Evolutionary conservation across 2,888 invertebrate genomes (phyloP).

Genomic region (Chrysolina oricalcia): DNA sequence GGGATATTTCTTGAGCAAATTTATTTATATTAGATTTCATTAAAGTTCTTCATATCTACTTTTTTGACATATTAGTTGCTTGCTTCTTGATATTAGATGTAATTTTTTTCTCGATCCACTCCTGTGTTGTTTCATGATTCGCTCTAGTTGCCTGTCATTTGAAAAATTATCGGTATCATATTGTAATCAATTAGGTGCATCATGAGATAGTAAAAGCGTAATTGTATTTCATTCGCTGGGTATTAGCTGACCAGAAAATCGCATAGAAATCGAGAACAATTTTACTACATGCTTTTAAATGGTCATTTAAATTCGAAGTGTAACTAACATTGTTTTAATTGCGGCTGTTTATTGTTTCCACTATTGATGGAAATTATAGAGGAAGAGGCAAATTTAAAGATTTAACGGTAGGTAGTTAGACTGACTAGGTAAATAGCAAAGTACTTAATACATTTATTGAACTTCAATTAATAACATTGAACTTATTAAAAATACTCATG

Average conservation of each 20-base stretch:
- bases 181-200: slow-evolving; percentile 37
- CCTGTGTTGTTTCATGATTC: slow-evolving; percentile 27
- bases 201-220: slow-evolving; percentile 42
- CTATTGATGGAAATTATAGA: background rate
- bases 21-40: no score
- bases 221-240: slow-evolving; percentile 32
- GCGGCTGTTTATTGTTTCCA: background rate
- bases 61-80: no score
- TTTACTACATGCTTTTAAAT: slow-evolving; percentile 10
- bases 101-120: background rate
- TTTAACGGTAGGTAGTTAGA: no score
- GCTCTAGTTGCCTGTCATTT: slow-evolving; percentile 42
- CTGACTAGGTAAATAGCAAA: no score
- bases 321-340: background rate
- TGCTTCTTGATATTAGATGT: background rate
- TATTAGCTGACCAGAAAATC: slow-evolving; percentile 29
- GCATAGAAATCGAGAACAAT: slow-evolving; percentile 42
- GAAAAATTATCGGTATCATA: slow-evolving; percentile 28
- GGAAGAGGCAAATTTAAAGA: background rate
- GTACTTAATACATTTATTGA: no score
- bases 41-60: no score
- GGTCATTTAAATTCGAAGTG: background rate
- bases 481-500: no score
- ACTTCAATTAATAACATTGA: no score
- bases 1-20: no score